These are phyloP conservation scores for Takifugu flavidus DNA, from an alignment of 2,113 vertebrate genomes.

Conservation along the genomic window DNA sequence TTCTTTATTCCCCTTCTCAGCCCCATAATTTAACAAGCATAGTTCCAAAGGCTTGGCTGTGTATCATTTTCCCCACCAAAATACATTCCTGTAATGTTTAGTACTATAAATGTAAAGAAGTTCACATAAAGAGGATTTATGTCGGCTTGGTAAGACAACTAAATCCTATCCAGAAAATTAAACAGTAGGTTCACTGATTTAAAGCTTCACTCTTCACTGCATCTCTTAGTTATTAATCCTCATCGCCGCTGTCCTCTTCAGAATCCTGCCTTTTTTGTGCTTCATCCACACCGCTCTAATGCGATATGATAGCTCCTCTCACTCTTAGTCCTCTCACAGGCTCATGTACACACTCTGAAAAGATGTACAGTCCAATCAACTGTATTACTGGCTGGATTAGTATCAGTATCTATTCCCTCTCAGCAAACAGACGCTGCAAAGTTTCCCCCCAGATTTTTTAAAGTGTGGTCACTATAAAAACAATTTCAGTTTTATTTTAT, in stretches of 20 bases:
- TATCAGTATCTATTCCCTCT: slow-evolving; percentile 51
- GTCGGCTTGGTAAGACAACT: slow-evolving; percentile 23
- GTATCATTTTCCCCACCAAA: background rate
- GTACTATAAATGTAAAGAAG: slow-evolving; percentile 19
- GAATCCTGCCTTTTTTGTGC: slow-evolving; percentile 12
- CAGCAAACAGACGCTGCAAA: slow-evolving; percentile 34
- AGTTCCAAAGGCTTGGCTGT: slow-evolving; percentile 1
- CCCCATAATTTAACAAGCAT: slow-evolving; percentile 2
- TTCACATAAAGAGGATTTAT: slow-evolving; percentile 39
- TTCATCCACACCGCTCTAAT: slow-evolving; percentile 27
- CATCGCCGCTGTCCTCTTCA: slow-evolving; percentile 22
- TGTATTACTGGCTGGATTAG: slow-evolving; percentile 45
- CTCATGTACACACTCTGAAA: slow-evolving; percentile 23
- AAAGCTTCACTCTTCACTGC: slow-evolving; percentile 34
- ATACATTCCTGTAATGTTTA: slow-evolving; percentile 2
- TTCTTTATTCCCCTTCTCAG: slow-evolving; percentile 1
- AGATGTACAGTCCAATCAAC: slow-evolving; percentile 55
- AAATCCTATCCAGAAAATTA: slow-evolving; percentile 37
- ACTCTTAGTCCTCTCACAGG: slow-evolving; percentile 1
- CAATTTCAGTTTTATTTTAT: background rate
- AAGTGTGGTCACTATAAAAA: slow-evolving; percentile 17
- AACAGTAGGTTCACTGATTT: slow-evolving; percentile 40
- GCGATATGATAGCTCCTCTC: slow-evolving; percentile 16
- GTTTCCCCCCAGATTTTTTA: slow-evolving; percentile 23
- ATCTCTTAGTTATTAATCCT: slow-evolving; percentile 43